Base-by-base conservation (phyloP, 92 coral and sea anemone species). In the Porites cylindrica region DNA sequence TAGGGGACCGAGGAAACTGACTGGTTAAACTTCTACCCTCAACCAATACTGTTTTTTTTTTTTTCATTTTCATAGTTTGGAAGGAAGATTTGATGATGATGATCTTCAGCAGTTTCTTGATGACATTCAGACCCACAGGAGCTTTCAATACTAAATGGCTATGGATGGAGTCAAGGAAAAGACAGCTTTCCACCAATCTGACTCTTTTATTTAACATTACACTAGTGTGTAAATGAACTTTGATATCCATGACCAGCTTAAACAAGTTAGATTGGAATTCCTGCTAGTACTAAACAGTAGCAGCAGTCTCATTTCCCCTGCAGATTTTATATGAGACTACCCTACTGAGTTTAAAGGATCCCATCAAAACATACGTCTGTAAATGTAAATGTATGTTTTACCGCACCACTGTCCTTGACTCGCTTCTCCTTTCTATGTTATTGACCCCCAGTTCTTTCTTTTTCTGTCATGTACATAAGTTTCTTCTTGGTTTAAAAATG, bases 31-130 rank as follows among this genome's bases (percentile, higher is more conserved):
- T 2, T 56, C 16, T 2, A 56, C 61, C 4, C 4, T 14, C 11
- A 56, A 56, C 16, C 16, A 56, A 56, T 4, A 14, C 16, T 10
- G 11, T 14, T 10, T 56, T 56, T 4, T 14, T 4, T 14, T 10
- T 6, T 87, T 7, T 87, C 78, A 21, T 4, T 75, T 77, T 85
- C 75, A 10, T 70, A 97, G 99, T 80, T 94, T 97, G 71, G 99
- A 97, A 84, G 99, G 97, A 12, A 89, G 98, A 79, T 95, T 97
- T 97, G 98, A 97, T 51, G 99, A 97, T 81, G 99, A 97, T 51
- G 99, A 97, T 74, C 88, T 97, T 70, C 98, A 95, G 72, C 99
- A 97, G 77, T 83, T 97, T 38, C 91, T 93, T 7, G 99, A 95
- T 76, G 99, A 97, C 47, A 97, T 97, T 52, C 99, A 97, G 80